Base-by-base conservation (phyloP, 1,140 invertebrate genomes). In the Caenorhabditis briggsae region DNA sequence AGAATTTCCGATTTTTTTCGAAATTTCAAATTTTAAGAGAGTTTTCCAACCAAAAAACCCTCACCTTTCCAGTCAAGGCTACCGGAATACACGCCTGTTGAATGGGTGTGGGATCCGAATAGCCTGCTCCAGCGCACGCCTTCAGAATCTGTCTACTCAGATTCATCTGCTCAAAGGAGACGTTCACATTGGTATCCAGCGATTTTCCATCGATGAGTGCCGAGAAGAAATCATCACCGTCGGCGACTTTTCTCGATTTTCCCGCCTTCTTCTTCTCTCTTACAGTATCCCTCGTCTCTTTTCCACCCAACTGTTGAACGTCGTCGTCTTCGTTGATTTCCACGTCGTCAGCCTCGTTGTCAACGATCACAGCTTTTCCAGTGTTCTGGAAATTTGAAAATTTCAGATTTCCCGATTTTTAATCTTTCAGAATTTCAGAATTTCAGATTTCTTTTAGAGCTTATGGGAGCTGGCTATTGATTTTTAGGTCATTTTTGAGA, bases 41-140 rank as follows among this genome's bases (percentile, higher is more conserved):
- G 33, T 33, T 18, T 56, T 2, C 20, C 18, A 20, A 11, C 5
- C 6, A 25, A 12, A 82, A 56, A 14, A 20, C 0, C 7, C 65
- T 53, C 23, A 84, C 74, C 56, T 70, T 94, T 11, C 96, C 96
- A 89, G 96, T 93, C 50, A 99, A 93, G 33, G 96, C 97, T 12
- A 98, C 94, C 0, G 98, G 98, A 90, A 99, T 97, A 0, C 96
- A 97, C 0, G 96, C 95, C 25, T 96, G 94, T 93, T 99, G 97
- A 91, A 99, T 98, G 6, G 96, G 96, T n/a, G 97, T 99, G 16
- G 97, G 97, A 92, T 96, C 95, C 8, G 96, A 94, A 93, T 96
- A 98, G 88, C 96, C 96, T 93, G 97, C 94, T 7, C 95, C 94
- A 20, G 74, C 78, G 53, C 59, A 55, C 16, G 91, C 91, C 88